phyloP scores from a whole-genome alignment of 2,113 vertebrate species.

The Phyllostomus discolor region DNA sequence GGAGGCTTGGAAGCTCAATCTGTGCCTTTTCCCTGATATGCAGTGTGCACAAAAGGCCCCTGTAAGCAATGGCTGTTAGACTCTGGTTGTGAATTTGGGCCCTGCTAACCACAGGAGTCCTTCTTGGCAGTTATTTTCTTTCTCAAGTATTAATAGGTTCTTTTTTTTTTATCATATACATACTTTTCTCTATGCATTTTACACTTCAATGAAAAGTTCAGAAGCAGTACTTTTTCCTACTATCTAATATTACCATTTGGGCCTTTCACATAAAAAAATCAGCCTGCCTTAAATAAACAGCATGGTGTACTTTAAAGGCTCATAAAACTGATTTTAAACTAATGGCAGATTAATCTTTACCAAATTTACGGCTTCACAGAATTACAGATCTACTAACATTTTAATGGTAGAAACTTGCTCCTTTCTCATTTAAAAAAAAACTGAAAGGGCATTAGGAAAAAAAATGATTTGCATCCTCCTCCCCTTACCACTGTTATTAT shows the following conservation, averaged over 20 bases:
- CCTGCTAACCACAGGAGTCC: neutral
- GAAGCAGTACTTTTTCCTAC: neutral
- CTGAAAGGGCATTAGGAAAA: neutral
- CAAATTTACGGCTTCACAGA: neutral
- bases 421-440: slow-evolving; percentile 3
- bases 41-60: neutral
- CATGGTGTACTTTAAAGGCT: neutral
- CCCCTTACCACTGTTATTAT: neutral
- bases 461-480: neutral
- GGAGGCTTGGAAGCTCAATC: neutral
- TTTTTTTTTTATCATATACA: neutral
- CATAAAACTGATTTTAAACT: slow-evolving; percentile 15
- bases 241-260: neutral
- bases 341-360: slow-evolving; percentile 2
- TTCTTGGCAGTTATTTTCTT: neutral
- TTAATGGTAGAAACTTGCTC: neutral
- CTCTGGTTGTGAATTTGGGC: neutral
- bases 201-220: neutral
- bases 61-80: neutral
- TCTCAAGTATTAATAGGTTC: neutral
- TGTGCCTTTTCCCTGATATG: neutral
- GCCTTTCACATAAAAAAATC: slow-evolving; percentile 6
- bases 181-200: neutral
- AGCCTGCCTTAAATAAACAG: neutral
- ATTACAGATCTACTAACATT: neutral